Base-by-base conservation (phyloP, 2,797 vertebrate species). In the Micropoecilia bifurca region DNA sequence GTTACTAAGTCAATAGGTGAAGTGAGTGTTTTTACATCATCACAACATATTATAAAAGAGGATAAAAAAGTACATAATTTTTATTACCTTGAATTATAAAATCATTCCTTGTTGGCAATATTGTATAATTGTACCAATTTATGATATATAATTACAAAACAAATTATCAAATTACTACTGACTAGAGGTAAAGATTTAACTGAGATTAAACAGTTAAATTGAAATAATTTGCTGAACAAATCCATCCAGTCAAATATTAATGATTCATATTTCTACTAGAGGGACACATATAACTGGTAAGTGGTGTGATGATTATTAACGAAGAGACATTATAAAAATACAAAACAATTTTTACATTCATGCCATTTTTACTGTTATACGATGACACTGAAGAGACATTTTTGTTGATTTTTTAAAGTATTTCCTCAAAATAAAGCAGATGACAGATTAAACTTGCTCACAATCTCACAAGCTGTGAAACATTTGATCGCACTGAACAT, bases 401-500 rank as follows among this genome's bases (percentile, higher is more conserved):
- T 41, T 25, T 22, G 7, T 39, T 41, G 20, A 4, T 12, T 22
- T 68, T 22, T 68, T 3, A 36, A 53, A 33, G 14, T 1, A 28
- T 30, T 6, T 72, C 43, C 33, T 1, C 53, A 33, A 63, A 33
- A 3, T 28, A 6, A 48, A 57, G 47, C 13, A 61, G 14, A 61
- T 20, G 10, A 3, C 9, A 30, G 28, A 45, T 16, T n/a, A 45
- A 41, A 45, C 22, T 48, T 33, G 30, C 66, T 47, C 48, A 16
- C 3, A 22, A 50, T 9, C 78, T n/a, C 75, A 16, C 25, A 8
- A 55, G 74, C 72, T 73, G 80, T 78, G 85, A 87, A 87, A 80
- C 77, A 73, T 86, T 79, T 43, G 45, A 82, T 43, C 82, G 69
- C 48, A 25, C 75, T 63, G 80, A 84, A 75, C 83, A n/a, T 79